phyloP scores from a whole-genome alignment of 2,888 invertebrate species.

The Protophormia terraenovae region DNA sequence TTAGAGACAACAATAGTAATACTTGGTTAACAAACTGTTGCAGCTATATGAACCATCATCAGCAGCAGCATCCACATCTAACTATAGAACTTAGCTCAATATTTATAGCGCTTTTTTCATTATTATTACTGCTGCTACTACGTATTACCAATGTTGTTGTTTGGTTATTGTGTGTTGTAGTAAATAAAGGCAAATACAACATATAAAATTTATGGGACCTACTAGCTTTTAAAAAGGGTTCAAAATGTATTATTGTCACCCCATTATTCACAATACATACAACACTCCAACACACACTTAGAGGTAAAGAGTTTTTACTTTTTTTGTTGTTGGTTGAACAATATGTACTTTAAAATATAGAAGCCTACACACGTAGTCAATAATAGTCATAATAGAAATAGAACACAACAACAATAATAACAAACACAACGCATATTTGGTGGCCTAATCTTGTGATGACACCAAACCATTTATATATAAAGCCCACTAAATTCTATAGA shows the following conservation, averaged over 20 bases:
- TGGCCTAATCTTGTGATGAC: slow-evolving; percentile 66
- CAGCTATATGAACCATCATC: slow-evolving; percentile 35
- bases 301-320: slow-evolving; percentile 35
- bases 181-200: slow-evolving; percentile 62
- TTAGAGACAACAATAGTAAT: background rate
- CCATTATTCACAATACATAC: slow-evolving; percentile 59
- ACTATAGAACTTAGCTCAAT: slow-evolving; percentile 48
- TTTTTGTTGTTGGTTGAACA: slow-evolving; percentile 7
- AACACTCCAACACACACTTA: slow-evolving; percentile 6
- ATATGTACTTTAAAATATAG: background rate
- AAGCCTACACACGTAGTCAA: slow-evolving; percentile 61
- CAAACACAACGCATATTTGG: slow-evolving; percentile 61
- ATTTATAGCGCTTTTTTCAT: slow-evolving; percentile 64
- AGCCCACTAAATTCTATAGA: slow-evolving; percentile 18
- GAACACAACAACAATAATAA: slow-evolving; percentile 6
- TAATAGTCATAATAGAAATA: slow-evolving; percentile 63
- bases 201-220: slow-evolving; percentile 66
- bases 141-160: background rate
- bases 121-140: background rate
- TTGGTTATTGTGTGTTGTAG: background rate
- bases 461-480: slow-evolving; percentile 33
- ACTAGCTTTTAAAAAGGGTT: slow-evolving; percentile 65
- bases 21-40: slow-evolving; percentile 56
- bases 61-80: slow-evolving; percentile 20
- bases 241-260: slow-evolving; percentile 67